phyloP scores from a whole-genome alignment of 1,140 invertebrate genomes.

The Macrotrachela quadricornifera region DNA sequence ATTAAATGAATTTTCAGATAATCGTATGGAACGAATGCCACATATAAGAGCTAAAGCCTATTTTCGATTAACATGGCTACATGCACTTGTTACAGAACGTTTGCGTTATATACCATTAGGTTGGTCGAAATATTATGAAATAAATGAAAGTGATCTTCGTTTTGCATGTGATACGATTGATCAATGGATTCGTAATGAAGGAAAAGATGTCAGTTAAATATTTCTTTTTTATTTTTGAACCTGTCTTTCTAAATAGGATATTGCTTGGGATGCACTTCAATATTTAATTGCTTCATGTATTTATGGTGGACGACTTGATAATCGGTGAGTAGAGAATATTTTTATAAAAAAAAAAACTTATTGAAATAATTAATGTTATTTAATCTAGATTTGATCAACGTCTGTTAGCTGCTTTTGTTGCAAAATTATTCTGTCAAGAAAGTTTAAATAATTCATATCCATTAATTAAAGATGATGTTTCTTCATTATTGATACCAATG shows the following conservation, averaged over 20 bases:
- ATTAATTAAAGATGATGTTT: slow-evolving; percentile 44
- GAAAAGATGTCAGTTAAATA: too few relatives aligned
- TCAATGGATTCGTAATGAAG: slow-evolving; percentile 67
- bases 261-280: slow-evolving; percentile 90
- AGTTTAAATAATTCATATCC: slow-evolving; percentile 88
- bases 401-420: slow-evolving; percentile 70
- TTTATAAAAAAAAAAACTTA: too few relatives aligned
- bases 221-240: too few relatives aligned
- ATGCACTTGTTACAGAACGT: slow-evolving; percentile 92
- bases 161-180: slow-evolving; percentile 95
- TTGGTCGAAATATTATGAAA: slow-evolving; percentile 87
- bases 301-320: slow-evolving; percentile 98
- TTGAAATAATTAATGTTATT: too few relatives aligned
- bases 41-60: slow-evolving; percentile 82
- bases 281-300: slow-evolving; percentile 88
- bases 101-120: slow-evolving; percentile 81
- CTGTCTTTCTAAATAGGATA: slow-evolving; percentile 70
- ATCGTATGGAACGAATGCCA: slow-evolving; percentile 30
- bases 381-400: slow-evolving; percentile 54
- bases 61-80: slow-evolving; percentile 94
- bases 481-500: slow-evolving; percentile 51
- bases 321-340: slow-evolving; percentile 62
- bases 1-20: slow-evolving; percentile 41
- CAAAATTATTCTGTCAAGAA: slow-evolving; percentile 75
- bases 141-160: slow-evolving; percentile 85